Percentiles rank a stretch among this genome's conserved stretches.
Conservation (phyloP, 2,113 vertebrate species). For the Grammomys dolichurus region DNA sequence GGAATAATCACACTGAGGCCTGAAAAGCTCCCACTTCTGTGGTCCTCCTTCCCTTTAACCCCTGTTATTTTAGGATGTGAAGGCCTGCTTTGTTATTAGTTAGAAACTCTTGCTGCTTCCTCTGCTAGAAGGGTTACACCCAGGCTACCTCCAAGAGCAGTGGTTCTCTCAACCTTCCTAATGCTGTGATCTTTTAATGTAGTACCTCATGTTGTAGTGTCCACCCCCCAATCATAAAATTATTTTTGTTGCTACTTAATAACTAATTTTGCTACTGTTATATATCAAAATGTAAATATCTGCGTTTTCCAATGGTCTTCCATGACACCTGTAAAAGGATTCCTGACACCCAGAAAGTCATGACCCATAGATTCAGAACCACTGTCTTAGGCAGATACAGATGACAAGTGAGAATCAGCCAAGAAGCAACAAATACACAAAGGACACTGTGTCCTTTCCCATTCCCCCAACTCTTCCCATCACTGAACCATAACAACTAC, state of each 20-base stretch:
- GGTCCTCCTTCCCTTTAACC: not conserved
- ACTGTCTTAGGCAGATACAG: not conserved
- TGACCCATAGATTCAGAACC: not conserved
- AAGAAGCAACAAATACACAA: not conserved
- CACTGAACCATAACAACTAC: not conserved
- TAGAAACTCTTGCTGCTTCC: not conserved
- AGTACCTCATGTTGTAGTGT: not conserved
- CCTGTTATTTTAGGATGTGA: not conserved
- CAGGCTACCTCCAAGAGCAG: not conserved
- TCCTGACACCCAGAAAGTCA: not conserved
- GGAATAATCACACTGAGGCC: not conserved
- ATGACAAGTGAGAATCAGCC: not conserved
- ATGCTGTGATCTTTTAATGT: not conserved
- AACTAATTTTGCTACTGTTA: not conserved
- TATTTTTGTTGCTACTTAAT: not conserved
- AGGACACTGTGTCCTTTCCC: not conserved
- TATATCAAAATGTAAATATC: not conserved
- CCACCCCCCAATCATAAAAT: not conserved
- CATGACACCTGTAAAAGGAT: not conserved
- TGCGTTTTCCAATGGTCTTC: not conserved
- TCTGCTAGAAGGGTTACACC: not conserved
- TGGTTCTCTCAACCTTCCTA: not conserved
- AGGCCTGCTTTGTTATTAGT: not conserved
- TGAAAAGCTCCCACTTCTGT: not conserved
- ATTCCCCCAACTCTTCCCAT: not conserved